Conservation (phyloP, 2,113 vertebrate species). For the Rynchops niger region DNA sequence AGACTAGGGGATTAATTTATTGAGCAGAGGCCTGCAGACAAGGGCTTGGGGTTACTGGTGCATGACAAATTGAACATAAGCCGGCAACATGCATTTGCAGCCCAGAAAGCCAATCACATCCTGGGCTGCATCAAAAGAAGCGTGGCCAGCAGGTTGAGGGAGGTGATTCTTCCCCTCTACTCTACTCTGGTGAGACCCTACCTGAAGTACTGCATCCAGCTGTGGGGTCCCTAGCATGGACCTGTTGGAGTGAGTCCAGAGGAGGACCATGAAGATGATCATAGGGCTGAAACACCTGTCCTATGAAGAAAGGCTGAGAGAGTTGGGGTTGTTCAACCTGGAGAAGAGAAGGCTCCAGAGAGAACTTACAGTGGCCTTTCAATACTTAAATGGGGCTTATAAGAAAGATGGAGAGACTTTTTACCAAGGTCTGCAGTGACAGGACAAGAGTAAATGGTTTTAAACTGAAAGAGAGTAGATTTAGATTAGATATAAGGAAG, state of each 20-base stretch:
- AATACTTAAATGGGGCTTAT: not conserved
- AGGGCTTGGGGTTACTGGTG: not conserved
- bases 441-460: not conserved
- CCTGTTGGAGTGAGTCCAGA: not conserved
- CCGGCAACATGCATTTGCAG: not conserved
- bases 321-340: not conserved
- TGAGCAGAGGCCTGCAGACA: not conserved
- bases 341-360: not conserved
- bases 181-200: not conserved
- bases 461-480: not conserved
- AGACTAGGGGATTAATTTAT: not conserved
- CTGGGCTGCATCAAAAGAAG: not conserved
- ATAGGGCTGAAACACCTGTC: not conserved
- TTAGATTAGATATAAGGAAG: not conserved
- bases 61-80: not conserved
- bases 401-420: not conserved
- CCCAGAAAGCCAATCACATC: not conserved
- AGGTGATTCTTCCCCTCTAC: not conserved
- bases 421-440: not conserved
- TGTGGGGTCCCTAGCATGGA: too few relatives aligned
- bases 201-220: not conserved
- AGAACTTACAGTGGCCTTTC: not conserved
- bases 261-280: not conserved
- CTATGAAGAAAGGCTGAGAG: not conserved
- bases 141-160: fast-evolving